phyloP scores from a whole-genome alignment of 2,113 vertebrate genomes.

The Craseonycteris thonglongyai region DNA sequence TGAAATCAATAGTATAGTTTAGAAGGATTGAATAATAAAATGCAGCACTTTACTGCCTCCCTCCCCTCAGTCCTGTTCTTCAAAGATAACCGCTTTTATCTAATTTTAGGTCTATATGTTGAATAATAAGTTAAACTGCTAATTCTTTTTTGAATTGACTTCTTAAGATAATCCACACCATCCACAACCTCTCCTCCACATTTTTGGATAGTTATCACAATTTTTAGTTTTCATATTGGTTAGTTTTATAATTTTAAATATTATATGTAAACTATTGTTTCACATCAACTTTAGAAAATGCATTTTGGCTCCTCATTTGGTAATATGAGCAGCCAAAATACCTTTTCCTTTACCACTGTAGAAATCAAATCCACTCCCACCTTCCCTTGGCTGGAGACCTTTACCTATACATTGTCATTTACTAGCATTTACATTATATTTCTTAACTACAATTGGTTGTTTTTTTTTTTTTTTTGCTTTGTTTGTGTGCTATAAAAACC shows the following conservation, averaged over 20 bases:
- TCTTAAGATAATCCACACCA: not conserved
- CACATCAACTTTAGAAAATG: not conserved
- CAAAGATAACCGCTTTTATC: not conserved
- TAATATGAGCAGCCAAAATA: not conserved
- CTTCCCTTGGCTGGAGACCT: not conserved
- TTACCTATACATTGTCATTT: not conserved
- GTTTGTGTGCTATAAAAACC: not conserved
- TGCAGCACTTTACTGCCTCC: not conserved
- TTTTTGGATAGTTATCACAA: not conserved
- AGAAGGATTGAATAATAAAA: not conserved
- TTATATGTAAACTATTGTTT: not conserved
- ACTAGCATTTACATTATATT: not conserved
- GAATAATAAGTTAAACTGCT: not conserved
- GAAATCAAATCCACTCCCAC: not conserved
- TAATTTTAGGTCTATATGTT: not conserved
- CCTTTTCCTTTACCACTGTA: not conserved
- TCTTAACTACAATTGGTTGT: not conserved
- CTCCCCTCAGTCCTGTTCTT: not conserved
- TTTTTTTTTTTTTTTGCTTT: not conserved
- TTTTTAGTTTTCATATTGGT: not conserved
- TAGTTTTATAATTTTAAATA: not conserved
- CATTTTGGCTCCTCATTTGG: not conserved
- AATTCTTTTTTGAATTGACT: not conserved
- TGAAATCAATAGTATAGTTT: not conserved
- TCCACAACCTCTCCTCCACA: not conserved